These are phyloP conservation scores for Watsonalla binaria DNA, from an alignment of 2,888 invertebrate species.

Conservation along the genomic window DNA sequence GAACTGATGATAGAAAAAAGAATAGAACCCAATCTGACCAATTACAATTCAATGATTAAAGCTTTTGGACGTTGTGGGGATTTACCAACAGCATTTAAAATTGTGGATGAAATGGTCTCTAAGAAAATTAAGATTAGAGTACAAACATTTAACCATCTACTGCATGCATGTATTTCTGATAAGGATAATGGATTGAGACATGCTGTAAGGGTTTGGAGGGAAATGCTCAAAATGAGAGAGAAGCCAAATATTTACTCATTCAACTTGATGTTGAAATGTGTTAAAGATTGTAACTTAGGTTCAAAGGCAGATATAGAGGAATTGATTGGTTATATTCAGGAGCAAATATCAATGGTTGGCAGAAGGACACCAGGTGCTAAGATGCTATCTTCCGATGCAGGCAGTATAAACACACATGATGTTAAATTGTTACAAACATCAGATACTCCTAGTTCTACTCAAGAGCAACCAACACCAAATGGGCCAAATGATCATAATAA, in stretches of 20 bases:
- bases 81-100: constrained; percentile 84
- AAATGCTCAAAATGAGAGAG: constrained; percentile 83
- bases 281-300: constrained; percentile 90
- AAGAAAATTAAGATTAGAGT: constrained; percentile 80
- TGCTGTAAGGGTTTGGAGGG: constrained; percentile 91
- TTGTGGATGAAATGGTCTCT: constrained; percentile 91
- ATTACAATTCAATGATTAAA: constrained; percentile 94
- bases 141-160: constrained; percentile 86
- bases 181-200: constrained; percentile 88
- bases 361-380: constrained; percentile 7
- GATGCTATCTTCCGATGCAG: background rate
- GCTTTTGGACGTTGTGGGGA: constrained; percentile 93
- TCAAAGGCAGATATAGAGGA: constrained; percentile 78
- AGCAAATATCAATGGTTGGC: constrained; percentile 31
- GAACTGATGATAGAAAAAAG: constrained; percentile 84
- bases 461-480: constrained; percentile 18
- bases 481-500: constrained; percentile 2
- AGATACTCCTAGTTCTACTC: background rate
- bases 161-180: constrained; percentile 91
- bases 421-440: background rate
- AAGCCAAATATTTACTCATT: constrained; percentile 85
- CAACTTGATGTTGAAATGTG: constrained; percentile 88
- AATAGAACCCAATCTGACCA: constrained; percentile 83
- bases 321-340: constrained; percentile 53
- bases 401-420: background rate